Conservation (phyloP, 1,140 invertebrate genomes). For the Platorchestia sp. region DNA sequence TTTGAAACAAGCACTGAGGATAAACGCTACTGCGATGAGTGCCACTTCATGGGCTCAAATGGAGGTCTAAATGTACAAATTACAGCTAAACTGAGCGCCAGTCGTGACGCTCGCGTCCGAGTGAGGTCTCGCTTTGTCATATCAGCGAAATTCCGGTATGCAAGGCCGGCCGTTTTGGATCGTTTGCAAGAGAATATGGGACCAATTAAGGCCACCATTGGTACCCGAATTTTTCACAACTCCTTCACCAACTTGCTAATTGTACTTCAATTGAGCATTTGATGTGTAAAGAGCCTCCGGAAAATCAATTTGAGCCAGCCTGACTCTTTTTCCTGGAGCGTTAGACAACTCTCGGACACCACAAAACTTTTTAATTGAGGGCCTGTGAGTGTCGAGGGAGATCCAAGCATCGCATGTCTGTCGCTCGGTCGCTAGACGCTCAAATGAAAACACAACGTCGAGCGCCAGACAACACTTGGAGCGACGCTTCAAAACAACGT, state of each 20-base stretch:
- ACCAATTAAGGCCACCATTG: slow-evolving; percentile 47
- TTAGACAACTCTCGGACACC: slow-evolving; percentile 49
- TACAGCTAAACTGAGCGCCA: slow-evolving; percentile 11
- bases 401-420: slow-evolving; percentile 35
- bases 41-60: slow-evolving; percentile 18
- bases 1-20: background rate
- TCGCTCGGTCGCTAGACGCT: slow-evolving; percentile 7
- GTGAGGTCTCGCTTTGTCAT: slow-evolving; percentile 37
- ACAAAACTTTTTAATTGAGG: slow-evolving; percentile 55
- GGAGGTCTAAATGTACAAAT: slow-evolving; percentile 17
- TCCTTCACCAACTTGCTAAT: slow-evolving; percentile 52
- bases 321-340: slow-evolving; percentile 38
- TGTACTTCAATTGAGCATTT: slow-evolving; percentile 53
- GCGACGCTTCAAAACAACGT: slow-evolving; percentile 1
- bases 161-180: slow-evolving; percentile 31
- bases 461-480: slow-evolving; percentile 7
- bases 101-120: background rate
- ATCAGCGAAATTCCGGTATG: background rate
- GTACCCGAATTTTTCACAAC: slow-evolving; percentile 30
- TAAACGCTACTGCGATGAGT: background rate
- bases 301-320: slow-evolving; percentile 44
- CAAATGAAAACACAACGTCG: slow-evolving; percentile 41
- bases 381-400: slow-evolving; percentile 10
- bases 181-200: slow-evolving; percentile 53
- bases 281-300: slow-evolving; percentile 45